Evolutionary conservation across 2,888 invertebrate species (phyloP).

Genomic region (Orthosia incerta): DNA sequence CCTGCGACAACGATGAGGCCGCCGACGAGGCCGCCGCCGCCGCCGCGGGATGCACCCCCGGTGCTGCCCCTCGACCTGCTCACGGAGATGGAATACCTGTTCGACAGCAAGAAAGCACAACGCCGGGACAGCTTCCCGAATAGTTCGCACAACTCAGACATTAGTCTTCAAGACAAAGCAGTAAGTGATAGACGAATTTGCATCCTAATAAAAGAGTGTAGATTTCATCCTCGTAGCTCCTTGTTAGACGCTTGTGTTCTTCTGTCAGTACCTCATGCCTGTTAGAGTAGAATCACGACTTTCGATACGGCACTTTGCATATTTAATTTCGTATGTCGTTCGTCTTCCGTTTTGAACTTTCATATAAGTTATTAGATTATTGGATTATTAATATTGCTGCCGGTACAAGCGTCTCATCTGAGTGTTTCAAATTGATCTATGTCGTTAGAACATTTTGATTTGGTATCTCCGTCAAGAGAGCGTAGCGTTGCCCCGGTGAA

Average conservation of each 20-base stretch:
- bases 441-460: slow-evolving; percentile 21
- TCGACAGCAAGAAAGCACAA: slow-evolving; percentile 75
- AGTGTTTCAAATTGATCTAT: slow-evolving; percentile 45
- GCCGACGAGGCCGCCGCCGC: slow-evolving; percentile 25
- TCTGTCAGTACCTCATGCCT: slow-evolving; percentile 66
- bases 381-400: slow-evolving; percentile 33
- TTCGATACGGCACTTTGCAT: slow-evolving; percentile 69
- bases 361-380: slow-evolving; percentile 55
- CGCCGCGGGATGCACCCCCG: slow-evolving; percentile 75
- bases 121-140: slow-evolving; percentile 82
- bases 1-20: slow-evolving; percentile 34
- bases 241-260: slow-evolving; percentile 69
- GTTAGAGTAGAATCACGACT: slow-evolving; percentile 68
- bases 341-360: slow-evolving; percentile 53
- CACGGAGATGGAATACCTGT: slow-evolving; percentile 86
- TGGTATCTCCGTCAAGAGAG: slow-evolving; percentile 7
- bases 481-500: neutral
- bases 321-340: slow-evolving; percentile 51
- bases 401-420: slow-evolving; percentile 35
- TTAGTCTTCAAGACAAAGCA: slow-evolving; percentile 82
- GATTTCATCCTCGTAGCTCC: slow-evolving; percentile 57
- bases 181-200: slow-evolving; percentile 75
- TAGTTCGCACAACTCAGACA: slow-evolving; percentile 75
- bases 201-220: slow-evolving; percentile 58
- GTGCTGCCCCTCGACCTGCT: slow-evolving; percentile 84